Conservation (phyloP, 2,113 vertebrate genomes). For the Ammospiza caudacuta region DNA sequence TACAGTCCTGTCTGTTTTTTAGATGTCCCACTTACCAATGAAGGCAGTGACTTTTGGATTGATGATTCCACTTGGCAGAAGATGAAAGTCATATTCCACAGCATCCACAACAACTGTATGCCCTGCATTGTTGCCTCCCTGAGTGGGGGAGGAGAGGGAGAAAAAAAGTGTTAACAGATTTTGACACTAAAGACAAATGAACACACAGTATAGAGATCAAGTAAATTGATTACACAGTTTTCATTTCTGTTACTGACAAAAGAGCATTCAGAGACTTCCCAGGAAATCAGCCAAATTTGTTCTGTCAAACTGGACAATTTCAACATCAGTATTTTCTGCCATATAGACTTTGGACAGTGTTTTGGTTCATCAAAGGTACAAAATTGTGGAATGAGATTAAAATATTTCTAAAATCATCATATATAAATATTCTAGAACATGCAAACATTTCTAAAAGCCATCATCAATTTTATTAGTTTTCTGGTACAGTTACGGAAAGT, state of each 20-base stretch:
- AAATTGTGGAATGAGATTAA: not conserved
- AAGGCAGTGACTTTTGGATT: slow-evolving; percentile 97
- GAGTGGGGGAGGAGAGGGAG: not conserved
- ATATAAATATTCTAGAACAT: not conserved
- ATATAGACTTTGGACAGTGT: not conserved
- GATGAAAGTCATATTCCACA: slow-evolving; percentile 98
- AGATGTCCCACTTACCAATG: slow-evolving; percentile 85
- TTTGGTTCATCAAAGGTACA: not conserved
- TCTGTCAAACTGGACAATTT: not conserved
- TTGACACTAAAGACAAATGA: not conserved
- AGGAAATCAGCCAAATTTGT: not conserved
- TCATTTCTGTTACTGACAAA: not conserved
- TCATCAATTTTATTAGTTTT: not conserved
- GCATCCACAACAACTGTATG: slow-evolving; percentile 98
- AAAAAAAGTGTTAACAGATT: not conserved
- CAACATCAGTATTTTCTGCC: not conserved
- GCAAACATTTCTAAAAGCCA: not conserved
- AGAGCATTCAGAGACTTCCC: not conserved
- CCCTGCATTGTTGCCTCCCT: slow-evolving; percentile 98
- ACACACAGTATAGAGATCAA: not conserved
- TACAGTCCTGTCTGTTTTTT: not conserved
- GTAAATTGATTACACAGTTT: not conserved
- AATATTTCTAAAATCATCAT: not conserved
- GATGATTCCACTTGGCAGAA: slow-evolving; percentile 98
- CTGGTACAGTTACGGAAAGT: not conserved